These are phyloP conservation scores for Eupeodes luniger DNA, from an alignment of 2,888 invertebrate species.

Conservation along the genomic window DNA sequence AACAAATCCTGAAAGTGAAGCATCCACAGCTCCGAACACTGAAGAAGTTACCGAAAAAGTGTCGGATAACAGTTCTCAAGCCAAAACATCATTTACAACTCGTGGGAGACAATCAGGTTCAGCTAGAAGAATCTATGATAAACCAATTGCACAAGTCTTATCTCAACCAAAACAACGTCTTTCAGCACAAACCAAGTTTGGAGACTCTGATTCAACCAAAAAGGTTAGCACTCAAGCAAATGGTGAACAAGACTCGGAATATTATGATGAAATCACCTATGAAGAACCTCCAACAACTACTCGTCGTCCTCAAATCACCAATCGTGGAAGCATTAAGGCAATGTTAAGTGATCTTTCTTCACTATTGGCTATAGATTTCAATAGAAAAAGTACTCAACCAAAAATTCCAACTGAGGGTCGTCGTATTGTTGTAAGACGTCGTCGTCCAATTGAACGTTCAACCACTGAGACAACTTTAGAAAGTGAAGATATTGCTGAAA, in stretches of 20 bases:
- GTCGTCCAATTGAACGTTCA: slow-evolving; percentile 56
- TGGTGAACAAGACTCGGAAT: slow-evolving; percentile 77
- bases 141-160: neutral
- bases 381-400: slow-evolving; percentile 74
- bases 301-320: slow-evolving; percentile 77
- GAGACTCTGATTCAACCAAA: slow-evolving; percentile 61
- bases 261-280: slow-evolving; percentile 77
- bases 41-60: neutral
- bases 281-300: slow-evolving; percentile 78
- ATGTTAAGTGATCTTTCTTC: slow-evolving; percentile 81
- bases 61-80: neutral
- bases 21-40: neutral
- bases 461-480: slow-evolving; percentile 28
- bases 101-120: slow-evolving; percentile 35
- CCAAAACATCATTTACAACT: neutral
- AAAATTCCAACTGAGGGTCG: slow-evolving; percentile 35
- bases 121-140: slow-evolving; percentile 21
- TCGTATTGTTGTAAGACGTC: slow-evolving; percentile 47
- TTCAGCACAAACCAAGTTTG: slow-evolving; percentile 54
- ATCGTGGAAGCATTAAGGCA: slow-evolving; percentile 80
- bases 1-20: neutral
- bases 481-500: slow-evolving; percentile 27
- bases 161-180: slow-evolving; percentile 16
- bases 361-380: slow-evolving; percentile 80
- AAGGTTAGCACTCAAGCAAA: slow-evolving; percentile 78